These are phyloP conservation scores for Sebastiscus tertius DNA, from an alignment of 2,797 vertebrate genomes.

Conservation along the genomic window DNA sequence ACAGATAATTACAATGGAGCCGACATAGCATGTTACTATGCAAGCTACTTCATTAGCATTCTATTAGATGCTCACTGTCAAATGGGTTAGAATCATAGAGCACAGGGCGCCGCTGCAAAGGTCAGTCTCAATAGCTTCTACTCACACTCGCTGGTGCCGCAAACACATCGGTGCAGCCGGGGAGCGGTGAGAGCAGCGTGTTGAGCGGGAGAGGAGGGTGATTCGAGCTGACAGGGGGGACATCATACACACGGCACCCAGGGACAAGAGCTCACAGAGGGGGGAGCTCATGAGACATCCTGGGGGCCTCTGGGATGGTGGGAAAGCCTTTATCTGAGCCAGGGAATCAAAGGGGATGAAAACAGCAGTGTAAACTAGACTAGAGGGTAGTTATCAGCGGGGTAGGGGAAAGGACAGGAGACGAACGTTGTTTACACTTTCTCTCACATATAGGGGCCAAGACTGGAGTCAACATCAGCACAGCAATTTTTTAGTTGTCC, in stretches of 20 bases:
- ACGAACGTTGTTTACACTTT: constrained; percentile 42
- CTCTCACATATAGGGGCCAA: neutral
- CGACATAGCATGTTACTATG: constrained; percentile 34
- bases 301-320: constrained; percentile 48
- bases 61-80: constrained; percentile 65
- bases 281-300: constrained; percentile 57
- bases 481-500: constrained; percentile 9
- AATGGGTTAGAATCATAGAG: constrained; percentile 71
- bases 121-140: constrained; percentile 67
- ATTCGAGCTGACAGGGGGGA: constrained; percentile 64
- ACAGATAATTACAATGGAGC: constrained; percentile 55
- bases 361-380: constrained; percentile 47
- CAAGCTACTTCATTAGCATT: constrained; percentile 71
- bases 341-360: constrained; percentile 62
- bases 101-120: constrained; percentile 59
- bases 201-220: constrained; percentile 53
- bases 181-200: constrained; percentile 60
- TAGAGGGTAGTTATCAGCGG: constrained; percentile 43
- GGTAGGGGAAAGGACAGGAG: constrained; percentile 7
- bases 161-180: constrained; percentile 60
- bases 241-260: constrained; percentile 36
- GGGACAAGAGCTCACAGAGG: constrained; percentile 52
- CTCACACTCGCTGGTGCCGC: constrained; percentile 59
- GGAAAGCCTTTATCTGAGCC: constrained; percentile 68
- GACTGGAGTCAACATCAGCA: neutral